phyloP scores from a whole-genome alignment of 1,140 invertebrate genomes.

The Mercenaria mercenaria region DNA sequence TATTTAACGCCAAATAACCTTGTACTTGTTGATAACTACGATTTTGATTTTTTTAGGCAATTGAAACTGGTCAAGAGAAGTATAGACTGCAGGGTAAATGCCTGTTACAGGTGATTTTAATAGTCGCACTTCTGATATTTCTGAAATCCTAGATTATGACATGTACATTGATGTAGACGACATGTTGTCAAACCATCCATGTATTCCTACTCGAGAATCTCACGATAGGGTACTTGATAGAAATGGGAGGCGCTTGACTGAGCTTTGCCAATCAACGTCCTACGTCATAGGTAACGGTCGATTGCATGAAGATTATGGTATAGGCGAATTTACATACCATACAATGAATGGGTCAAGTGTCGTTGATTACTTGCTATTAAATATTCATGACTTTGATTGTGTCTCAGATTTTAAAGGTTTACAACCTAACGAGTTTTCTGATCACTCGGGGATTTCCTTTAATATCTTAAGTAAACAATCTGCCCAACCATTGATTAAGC shows the following conservation, averaged over 20 bases:
- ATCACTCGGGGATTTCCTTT: constrained; percentile 16
- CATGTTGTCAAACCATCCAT: background rate
- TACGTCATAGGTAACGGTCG: constrained; percentile 20
- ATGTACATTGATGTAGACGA: constrained; percentile 34
- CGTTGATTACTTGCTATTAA: constrained; percentile 4
- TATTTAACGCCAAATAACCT: constrained; percentile 2
- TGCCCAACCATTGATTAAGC: background rate
- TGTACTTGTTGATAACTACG: background rate
- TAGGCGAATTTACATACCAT: constrained; percentile 16
- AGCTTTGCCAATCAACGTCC: constrained; percentile 26
- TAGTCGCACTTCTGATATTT: background rate
- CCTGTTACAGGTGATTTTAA: constrained; percentile 24
- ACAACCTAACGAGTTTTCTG: constrained; percentile 17
- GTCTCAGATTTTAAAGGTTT: background rate
- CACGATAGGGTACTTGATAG: constrained; percentile 17
- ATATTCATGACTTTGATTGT: background rate
- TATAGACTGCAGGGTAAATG: constrained; percentile 15
- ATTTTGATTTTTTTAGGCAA: constrained; percentile 1
- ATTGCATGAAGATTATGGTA: background rate
- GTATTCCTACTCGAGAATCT: background rate
- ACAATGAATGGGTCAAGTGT: constrained; percentile 18
- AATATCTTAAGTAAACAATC: background rate
- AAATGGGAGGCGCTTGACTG: constrained; percentile 37
- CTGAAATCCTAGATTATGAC: constrained; percentile 5
- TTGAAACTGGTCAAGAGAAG: constrained; percentile 17